Conservation (phyloP, 1,140 invertebrate genomes). For the Trachelipus rathkii region DNA sequence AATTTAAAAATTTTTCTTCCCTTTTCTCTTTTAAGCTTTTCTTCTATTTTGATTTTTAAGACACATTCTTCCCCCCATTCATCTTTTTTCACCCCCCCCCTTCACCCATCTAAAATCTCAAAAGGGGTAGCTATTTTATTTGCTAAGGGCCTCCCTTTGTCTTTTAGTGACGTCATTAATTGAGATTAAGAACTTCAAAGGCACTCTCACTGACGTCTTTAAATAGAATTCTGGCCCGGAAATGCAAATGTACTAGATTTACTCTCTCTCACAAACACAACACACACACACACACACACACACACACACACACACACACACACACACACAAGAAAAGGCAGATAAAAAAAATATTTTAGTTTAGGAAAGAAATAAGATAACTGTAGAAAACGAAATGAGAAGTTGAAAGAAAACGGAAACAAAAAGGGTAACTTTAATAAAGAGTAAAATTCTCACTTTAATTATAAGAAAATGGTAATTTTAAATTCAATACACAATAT, state of each 20-base stretch:
- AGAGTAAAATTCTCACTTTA: background rate
- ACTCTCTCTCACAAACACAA: background rate
- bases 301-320: too few relatives aligned
- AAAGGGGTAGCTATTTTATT: background rate
- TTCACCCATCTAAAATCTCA: background rate
- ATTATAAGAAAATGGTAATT: too few relatives aligned
- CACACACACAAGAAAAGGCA: too few relatives aligned
- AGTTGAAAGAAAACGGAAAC: background rate
- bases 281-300: background rate
- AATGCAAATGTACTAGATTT: constrained; percentile 5
- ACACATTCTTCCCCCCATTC: background rate
- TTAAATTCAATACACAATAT: too few relatives aligned
- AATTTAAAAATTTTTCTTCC: background rate
- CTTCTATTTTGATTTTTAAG: constrained; percentile 6
- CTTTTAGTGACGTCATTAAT: constrained; percentile 7
- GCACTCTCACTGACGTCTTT: background rate
- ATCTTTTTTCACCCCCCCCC: background rate
- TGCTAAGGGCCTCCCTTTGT: background rate
- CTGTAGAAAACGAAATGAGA: background rate
- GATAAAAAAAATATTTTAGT: too few relatives aligned
- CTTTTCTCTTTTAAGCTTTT: background rate
- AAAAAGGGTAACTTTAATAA: background rate
- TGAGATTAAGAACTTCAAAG: constrained; percentile 8
- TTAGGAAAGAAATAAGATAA: too few relatives aligned
- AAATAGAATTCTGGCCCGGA: background rate